Conservation (phyloP, 2,113 vertebrate species). For the Herpailurus yagouaroundi region DNA sequence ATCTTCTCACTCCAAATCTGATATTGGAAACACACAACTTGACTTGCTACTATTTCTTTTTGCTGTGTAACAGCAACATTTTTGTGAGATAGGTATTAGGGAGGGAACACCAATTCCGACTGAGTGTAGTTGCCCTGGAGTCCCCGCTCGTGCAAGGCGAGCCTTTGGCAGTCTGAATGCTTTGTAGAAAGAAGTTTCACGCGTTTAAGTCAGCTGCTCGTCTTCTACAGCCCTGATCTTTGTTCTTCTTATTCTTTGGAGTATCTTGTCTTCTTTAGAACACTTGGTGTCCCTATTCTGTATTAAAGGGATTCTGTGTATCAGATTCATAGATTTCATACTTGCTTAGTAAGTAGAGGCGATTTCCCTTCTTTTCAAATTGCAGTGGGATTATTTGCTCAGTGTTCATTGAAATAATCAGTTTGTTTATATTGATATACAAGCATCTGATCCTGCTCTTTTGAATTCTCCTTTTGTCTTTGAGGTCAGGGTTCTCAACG, state of each 20-base stretch:
- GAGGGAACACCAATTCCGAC: not conserved
- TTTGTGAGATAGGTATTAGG: not conserved
- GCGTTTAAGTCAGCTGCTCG: not conserved
- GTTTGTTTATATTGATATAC: not conserved
- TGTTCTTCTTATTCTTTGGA: not conserved
- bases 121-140: not conserved
- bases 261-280: not conserved
- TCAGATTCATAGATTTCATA: not conserved
- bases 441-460: constrained; percentile 8
- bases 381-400: not conserved
- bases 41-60: not conserved
- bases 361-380: constrained; percentile 35
- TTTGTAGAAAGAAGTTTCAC: not conserved
- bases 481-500: constrained; percentile 16
- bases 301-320: not conserved
- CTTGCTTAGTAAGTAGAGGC: not conserved
- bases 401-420: constrained; percentile 15
- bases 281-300: not conserved
- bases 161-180: not conserved
- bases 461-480: constrained; percentile 28
- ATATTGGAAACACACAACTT: not conserved
- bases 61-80: not conserved
- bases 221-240: not conserved
- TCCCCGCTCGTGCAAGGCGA: not conserved
- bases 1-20: not conserved